A percentile compares a stretch with the other conserved stretches of the same genome.
Evolutionary conservation across 2,113 vertebrate species (phyloP).

Genomic region (Rhinopomastus cyanomelas): DNA sequence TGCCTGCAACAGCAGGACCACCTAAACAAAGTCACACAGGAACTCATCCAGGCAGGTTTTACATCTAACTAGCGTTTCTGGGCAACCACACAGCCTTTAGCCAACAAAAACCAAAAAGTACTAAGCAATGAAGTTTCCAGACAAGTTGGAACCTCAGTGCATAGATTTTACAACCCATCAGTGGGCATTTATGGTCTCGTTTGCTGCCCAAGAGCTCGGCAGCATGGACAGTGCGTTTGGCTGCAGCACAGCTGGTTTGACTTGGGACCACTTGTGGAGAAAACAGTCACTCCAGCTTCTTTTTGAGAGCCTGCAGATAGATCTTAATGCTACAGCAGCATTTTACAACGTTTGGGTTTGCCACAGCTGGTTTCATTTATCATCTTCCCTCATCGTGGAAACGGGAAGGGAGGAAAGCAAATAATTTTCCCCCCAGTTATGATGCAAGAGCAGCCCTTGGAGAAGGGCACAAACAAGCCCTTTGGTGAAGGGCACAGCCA

Average conservation of each 20-base stretch:
- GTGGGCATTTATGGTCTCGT: not conserved
- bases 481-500: not conserved
- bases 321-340: not conserved
- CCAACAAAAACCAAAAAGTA: not conserved
- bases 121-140: not conserved
- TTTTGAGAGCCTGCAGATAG: not conserved
- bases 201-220: not conserved
- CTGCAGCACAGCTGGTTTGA: not conserved
- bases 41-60: no score
- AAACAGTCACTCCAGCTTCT: not conserved
- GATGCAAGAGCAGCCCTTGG: not conserved
- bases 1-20: no score
- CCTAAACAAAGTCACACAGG: no score
- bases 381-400: not conserved
- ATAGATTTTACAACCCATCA: not conserved
- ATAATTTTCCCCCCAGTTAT: not conserved
- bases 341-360: not conserved
- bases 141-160: not conserved
- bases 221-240: not conserved
- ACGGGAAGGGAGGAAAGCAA: not conserved
- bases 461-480: not conserved
- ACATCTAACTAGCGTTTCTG: not conserved
- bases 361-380: not conserved
- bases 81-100: not conserved
- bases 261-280: not conserved